These are phyloP conservation scores for Chionomys nivalis DNA, from an alignment of 2,113 vertebrate genomes.

Conservation along the genomic window DNA sequence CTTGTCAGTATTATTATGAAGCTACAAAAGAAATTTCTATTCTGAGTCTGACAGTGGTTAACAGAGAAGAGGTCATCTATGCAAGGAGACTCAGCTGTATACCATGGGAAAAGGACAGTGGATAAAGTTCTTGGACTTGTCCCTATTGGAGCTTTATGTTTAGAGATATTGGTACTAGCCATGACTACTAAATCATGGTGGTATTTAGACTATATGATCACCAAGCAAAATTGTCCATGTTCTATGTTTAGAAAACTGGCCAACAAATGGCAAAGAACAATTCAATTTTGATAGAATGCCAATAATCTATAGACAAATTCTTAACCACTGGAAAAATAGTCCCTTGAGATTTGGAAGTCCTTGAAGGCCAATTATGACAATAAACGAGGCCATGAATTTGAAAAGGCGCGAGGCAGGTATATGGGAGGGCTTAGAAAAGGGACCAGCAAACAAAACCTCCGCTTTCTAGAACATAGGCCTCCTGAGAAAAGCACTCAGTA, in stretches of 20 bases:
- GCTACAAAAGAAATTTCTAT: not conserved
- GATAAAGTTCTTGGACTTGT: not conserved
- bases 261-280: not conserved
- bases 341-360: not conserved
- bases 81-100: not conserved
- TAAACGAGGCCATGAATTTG: not conserved
- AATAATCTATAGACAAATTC: slow-evolving; percentile 27
- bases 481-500: not conserved
- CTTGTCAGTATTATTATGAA: not conserved
- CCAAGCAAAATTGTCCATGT: slow-evolving; percentile 29
- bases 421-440: too few relatives aligned
- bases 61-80: not conserved
- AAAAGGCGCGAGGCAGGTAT: accelerated
- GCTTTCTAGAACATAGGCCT: not conserved
- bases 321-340: not conserved
- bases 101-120: not conserved
- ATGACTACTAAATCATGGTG: not conserved
- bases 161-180: not conserved
- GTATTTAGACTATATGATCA: not conserved
- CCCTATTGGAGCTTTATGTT: not conserved
- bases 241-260: slow-evolving; percentile 41
- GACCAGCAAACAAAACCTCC: slow-evolving; percentile 2
- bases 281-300: not conserved
- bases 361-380: not conserved
- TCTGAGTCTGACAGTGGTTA: not conserved